These are phyloP conservation scores for Pandion haliaetus DNA, from an alignment of 2,113 vertebrate genomes.

Conservation along the genomic window DNA sequence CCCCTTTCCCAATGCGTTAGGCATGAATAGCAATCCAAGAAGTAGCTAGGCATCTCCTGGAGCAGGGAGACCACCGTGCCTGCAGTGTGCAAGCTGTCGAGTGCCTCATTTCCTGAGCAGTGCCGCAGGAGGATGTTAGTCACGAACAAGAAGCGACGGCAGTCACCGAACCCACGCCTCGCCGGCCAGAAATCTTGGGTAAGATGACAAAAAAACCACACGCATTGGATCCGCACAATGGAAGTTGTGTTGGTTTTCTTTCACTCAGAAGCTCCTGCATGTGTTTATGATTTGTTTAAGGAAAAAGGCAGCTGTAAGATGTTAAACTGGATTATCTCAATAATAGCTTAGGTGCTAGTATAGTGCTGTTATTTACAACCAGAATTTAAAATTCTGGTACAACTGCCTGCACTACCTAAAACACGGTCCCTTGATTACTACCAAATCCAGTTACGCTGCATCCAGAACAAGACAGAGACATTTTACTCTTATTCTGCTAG, in stretches of 20 bases:
- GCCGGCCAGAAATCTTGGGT: not conserved
- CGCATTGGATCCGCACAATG: rapidly evolving
- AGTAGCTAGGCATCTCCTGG: not conserved
- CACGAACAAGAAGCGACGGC: not conserved
- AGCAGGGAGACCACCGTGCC: not conserved
- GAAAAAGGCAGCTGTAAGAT: not conserved
- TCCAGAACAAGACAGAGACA: not conserved
- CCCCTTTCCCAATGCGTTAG: not conserved
- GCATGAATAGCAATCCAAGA: not conserved
- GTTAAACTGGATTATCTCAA: not conserved
- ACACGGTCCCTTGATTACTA: rapidly evolving
- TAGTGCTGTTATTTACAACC: not conserved
- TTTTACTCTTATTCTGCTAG: no score
- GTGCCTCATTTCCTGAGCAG: not conserved
- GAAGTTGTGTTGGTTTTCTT: not conserved
- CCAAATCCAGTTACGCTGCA: not conserved
- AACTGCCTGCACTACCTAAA: not conserved
- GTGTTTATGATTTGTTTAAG: not conserved
- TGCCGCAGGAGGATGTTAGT: not conserved
- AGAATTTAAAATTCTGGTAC: no score
- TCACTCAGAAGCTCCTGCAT: not conserved
- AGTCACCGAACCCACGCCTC: not conserved
- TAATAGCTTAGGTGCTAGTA: rapidly evolving
- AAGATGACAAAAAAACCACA: not conserved
- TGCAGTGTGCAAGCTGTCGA: rapidly evolving